These are phyloP conservation scores for Sphenodon punctatus DNA, from an alignment of 2,797 vertebrate genomes.

Conservation along the genomic window DNA sequence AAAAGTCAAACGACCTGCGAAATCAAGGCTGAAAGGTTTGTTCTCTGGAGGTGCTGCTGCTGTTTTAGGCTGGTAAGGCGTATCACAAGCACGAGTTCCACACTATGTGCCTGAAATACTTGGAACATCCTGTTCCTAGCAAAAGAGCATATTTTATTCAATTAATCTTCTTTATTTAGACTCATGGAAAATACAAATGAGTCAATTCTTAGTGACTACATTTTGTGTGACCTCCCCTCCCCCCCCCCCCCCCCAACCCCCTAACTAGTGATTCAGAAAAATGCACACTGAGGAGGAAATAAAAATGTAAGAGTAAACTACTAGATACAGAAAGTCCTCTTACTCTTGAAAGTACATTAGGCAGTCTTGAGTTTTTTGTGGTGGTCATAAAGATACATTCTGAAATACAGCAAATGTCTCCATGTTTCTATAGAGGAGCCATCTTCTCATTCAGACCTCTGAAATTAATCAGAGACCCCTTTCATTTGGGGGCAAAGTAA, in stretches of 20 bases:
- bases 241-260: too few species aligned
- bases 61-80: background rate
- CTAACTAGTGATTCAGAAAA: conserved; percentile 20
- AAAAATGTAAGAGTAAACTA: background rate
- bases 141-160: rapidly evolving
- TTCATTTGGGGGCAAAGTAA: background rate
- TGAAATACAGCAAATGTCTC: background rate
- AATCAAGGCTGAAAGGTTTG: background rate
- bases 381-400: background rate
- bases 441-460: background rate
- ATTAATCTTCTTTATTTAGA: background rate
- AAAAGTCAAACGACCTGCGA: background rate
- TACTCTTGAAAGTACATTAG: background rate
- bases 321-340: background rate
- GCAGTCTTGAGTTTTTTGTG: too few species aligned
- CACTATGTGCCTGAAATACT: background rate
- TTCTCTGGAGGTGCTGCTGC: background rate
- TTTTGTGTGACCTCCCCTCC: background rate
- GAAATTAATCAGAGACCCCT: background rate
- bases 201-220: background rate
- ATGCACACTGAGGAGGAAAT: background rate
- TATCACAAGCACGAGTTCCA: background rate
- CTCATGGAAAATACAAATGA: background rate
- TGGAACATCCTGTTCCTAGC: background rate
- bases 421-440: background rate